A percentile compares a stretch with the other conserved stretches of the same genome.
phyloP scores from a whole-genome alignment of 2,797 vertebrate species.

The Anniella stebbinsi region DNA sequence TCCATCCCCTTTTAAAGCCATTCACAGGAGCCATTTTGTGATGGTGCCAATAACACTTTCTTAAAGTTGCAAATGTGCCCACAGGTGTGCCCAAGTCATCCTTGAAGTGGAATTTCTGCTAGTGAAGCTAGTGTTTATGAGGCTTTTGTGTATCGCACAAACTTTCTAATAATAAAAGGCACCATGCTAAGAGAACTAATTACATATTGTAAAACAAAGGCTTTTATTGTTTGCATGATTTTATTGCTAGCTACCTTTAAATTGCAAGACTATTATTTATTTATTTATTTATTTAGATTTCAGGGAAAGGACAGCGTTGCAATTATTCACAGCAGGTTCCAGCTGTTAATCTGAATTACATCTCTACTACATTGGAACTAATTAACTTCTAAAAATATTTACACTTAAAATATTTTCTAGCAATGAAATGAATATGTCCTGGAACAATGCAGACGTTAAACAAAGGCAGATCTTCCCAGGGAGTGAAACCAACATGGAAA shows the following conservation, averaged over 20 bases:
- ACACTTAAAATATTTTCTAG: constrained; percentile 22
- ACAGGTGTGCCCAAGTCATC: background rate
- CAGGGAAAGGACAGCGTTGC: constrained; percentile 18
- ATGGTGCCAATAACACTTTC: background rate
- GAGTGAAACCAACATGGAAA: constrained; percentile 32
- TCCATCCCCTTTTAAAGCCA: no score
- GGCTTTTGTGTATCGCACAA: background rate
- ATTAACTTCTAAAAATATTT: constrained; percentile 46
- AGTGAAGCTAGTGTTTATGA: background rate
- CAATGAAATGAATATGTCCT: constrained; percentile 17
- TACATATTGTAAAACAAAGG: background rate
- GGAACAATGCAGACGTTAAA: constrained; percentile 28
- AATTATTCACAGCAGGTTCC: constrained; percentile 23
- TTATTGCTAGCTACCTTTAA: background rate
- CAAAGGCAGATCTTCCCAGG: constrained; percentile 40
- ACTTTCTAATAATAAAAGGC: constrained; percentile 18
- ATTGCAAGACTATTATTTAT: background rate
- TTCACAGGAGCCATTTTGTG: background rate
- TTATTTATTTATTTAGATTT: background rate
- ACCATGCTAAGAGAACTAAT: constrained; percentile 1
- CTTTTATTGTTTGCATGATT: background rate
- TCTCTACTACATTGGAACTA: constrained; percentile 27
- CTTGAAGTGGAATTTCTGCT: background rate
- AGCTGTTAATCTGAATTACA: background rate
- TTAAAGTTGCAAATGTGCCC: background rate